Evolutionary conservation across 2,888 invertebrate species (phyloP).

Genomic region (Cerceris rybyensis): DNA sequence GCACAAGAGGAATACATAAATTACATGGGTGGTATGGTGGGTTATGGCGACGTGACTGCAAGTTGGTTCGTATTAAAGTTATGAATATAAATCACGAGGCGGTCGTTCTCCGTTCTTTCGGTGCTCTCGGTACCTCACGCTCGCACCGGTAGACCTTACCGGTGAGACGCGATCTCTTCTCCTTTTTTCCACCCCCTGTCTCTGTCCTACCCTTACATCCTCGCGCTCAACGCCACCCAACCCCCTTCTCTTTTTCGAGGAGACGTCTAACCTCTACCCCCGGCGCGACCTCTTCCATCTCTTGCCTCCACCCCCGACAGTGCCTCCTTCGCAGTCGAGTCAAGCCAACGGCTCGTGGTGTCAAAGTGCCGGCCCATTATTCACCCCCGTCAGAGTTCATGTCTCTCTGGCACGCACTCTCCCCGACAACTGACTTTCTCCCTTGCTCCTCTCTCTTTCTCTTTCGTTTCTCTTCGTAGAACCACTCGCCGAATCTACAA

Average conservation of each 20-base stretch:
- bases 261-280: slow-evolving; percentile 13
- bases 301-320: slow-evolving; percentile 23
- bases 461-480: background rate
- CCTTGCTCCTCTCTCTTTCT: background rate
- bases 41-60: slow-evolving; percentile 74
- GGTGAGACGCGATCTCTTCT: slow-evolving; percentile 33
- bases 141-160: slow-evolving; percentile 9
- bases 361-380: slow-evolving; percentile 75
- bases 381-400: slow-evolving; percentile 73
- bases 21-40: slow-evolving; percentile 65
- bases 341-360: slow-evolving; percentile 65
- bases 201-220: slow-evolving; percentile 21
- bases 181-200: slow-evolving; percentile 19
- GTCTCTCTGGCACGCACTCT: slow-evolving; percentile 74
- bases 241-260: slow-evolving; percentile 20
- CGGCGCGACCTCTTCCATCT: slow-evolving; percentile 31
- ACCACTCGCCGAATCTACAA: slow-evolving; percentile 7
- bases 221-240: slow-evolving; percentile 14
- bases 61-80: slow-evolving; percentile 78
- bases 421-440: slow-evolving; percentile 41
- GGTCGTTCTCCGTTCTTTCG: slow-evolving; percentile 64
- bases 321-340: slow-evolving; percentile 31
- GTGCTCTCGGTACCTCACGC: slow-evolving; percentile 30
- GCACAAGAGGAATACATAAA: slow-evolving; percentile 73
- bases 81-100: slow-evolving; percentile 78